Base-by-base conservation (phyloP, 2,888 invertebrate species). In the Cryptops parisi region DNA sequence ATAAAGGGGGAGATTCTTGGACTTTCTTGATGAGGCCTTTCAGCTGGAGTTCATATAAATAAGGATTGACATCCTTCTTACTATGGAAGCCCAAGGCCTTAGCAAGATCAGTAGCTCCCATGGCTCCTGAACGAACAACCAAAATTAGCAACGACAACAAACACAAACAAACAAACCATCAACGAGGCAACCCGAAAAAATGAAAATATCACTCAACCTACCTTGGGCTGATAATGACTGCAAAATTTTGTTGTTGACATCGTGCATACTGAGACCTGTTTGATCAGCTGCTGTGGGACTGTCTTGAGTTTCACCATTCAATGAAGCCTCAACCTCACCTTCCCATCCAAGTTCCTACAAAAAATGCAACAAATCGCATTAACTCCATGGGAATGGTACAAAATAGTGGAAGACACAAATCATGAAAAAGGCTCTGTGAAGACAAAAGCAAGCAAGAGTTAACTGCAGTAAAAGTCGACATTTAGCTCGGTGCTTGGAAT, bases 21-120 rank as follows among this genome's bases (percentile, higher is more conserved):
- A 54, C 52, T 50, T 57, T 54, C 21, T 33, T 27, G 25, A 58
- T 33, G 44, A 57, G 45, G 21, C 58, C 58, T 51, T 55, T 47
- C 21, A 47, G 40, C 49, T 55, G 57, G 23, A 58, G 52, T 40
- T 49, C 48, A 53, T 67, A 65, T 39, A 67, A 54, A n/a, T 60
- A 58, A 15, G 62, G 62, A 51, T 66, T 65, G 12, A 65, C 60
- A 3, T 62, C 62, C 43, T 55, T 54, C 19, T 61, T 58, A 21
- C 58, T 57, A 22, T 47, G 40, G 17, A 59, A 57, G n/a, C 64
- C 63, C 24, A 62, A 53, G 26, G 48, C 56, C 51, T 59, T 61
- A 26, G 64, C 64, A 45, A 67, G 40, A 40, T 55, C 55, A 25
- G 47, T 52, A 24, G 55, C 52, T 17, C 52, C 44, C 43, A 44